Evolutionary conservation across 2,797 vertebrate species (phyloP).

Genomic region (Spea hammondii): DNA sequence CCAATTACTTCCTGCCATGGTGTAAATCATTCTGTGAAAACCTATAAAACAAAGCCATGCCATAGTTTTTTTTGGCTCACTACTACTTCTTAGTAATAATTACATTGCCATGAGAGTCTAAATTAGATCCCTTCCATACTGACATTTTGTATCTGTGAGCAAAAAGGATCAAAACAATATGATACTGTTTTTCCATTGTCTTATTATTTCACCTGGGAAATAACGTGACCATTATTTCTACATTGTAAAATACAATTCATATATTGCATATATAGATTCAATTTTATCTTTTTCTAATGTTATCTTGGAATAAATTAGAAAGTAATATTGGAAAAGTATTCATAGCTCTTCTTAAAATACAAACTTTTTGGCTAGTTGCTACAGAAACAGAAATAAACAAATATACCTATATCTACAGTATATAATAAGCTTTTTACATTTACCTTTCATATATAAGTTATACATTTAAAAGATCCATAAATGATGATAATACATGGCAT

Average conservation of each 20-base stretch:
- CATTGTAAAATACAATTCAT: conserved; percentile 7
- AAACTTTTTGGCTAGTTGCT: too few relatives aligned
- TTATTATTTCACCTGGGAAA: conserved; percentile 37
- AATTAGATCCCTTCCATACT: neutral
- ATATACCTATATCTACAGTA: too few relatives aligned
- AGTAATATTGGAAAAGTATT: neutral
- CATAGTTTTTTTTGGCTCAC: neutral
- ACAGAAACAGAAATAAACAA: too few relatives aligned
- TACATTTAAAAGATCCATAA: too few relatives aligned
- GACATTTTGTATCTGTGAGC: neutral
- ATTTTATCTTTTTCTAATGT: neutral
- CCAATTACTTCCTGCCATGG: neutral
- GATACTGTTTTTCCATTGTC: conserved; percentile 1
- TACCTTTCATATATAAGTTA: too few relatives aligned
- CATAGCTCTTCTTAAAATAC: neutral
- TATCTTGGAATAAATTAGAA: conserved; percentile 9
- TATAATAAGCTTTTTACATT: too few relatives aligned
- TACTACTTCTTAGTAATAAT: neutral
- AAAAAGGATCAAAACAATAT: neutral
- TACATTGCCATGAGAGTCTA: neutral
- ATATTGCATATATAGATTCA: conserved; percentile 3
- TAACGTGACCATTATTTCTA: conserved; percentile 22
- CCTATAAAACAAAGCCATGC: neutral
- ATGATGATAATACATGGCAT: too few relatives aligned
- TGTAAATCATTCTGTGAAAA: neutral